Evolutionary conservation across 2,113 vertebrate genomes (phyloP), one percentile per base, ranked within the genome.

Genomic region (Oncorhynchus keta): DNA sequence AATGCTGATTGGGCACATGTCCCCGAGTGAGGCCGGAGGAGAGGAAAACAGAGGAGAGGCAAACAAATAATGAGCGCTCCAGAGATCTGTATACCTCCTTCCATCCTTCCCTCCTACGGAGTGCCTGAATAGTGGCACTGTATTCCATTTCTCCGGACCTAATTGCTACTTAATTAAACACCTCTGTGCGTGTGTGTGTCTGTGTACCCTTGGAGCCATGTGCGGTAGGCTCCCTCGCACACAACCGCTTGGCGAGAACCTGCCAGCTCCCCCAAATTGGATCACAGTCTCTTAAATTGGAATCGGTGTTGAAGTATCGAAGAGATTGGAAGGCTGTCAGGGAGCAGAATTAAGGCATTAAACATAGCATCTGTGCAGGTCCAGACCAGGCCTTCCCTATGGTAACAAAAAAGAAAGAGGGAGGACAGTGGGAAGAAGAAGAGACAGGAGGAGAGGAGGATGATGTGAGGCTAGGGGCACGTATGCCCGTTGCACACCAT

Each of bases 301-400:
- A 92, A 89, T 84, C 80, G 65, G 77, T 91, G 88, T 91, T 88
- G 85, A 85, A 80, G 85, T 92, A 93, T 93, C 90, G 90, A 89
- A 93, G 91, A 87, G 85, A 88, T 64, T 89, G 85, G 88, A 84
- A 81, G 79, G 88, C 88, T 92, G 91, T 89, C 89, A 92, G 82
- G 73, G 76, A 90, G 86, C 87, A 88, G 89, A 92, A 93, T 92
- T 88, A 91, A 89, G 87, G 87, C 87, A 90, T 90, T 93, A 92
- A 91, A 89, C 88, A 85, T 76, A 87, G 88, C 88, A 92, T 90
- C 88, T 89, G 90, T 64, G 51, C 22, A 68, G 26, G 67, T 68
- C 22, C 61, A 26, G 11, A 11, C 7, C 22, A 45, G 39, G 9
- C 39, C 61, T 64, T 9, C 24, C 61, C 11, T n/a, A 11, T 24